Evolutionary conservation across 2,113 vertebrate species (phyloP), one percentile per base, ranked within the genome.

Genomic region (Rynchops niger): DNA sequence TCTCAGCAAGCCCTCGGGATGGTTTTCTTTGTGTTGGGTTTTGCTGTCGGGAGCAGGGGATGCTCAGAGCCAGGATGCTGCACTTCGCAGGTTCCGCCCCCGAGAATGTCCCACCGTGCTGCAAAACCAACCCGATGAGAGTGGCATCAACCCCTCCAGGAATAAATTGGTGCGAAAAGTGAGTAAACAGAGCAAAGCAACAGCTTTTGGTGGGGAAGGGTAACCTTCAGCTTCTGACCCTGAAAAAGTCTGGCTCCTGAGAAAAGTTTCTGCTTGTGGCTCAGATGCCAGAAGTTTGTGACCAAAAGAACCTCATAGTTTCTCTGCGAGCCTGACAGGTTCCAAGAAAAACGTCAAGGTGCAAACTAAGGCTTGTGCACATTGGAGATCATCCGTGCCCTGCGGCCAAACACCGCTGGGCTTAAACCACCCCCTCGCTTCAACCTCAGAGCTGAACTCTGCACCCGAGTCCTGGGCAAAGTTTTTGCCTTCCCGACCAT

Each of bases 201-300:
- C 36, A 70, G 72, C 38, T 70, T 59, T 27, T 15, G 15, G 45
- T 49, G 42, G 6, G 17, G 58, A 61, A 55, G 15, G 15, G 15
- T 67, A 84, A 50, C 62, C 32, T 67, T 47, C 43, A 43, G 62
- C 23, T 88, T 50, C 87, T 2, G 0, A 23, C 17, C 69, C 25
- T 3, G 0, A 5, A 18, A 34, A 26, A 36, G 6, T 12, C 63
- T 71, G 63, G 13, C 38, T 82, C 56, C 38, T 0, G 5, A 50
- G 63, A 26, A 55, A 30, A n/a, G 4, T 30, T 72, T 42, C 80
- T 81, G 40, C 43, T 62, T 3, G 0, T 11, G 23, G 59, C 59
- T 78, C 49, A 23, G 36, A 43, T 7, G 6, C 18, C 63, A 62
- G 34, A 22, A 53, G 9, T 15, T 15, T 53, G 53, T 26, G 23